Base-by-base conservation (phyloP, 2,113 vertebrate genomes). In the Tor tambroides region DNA sequence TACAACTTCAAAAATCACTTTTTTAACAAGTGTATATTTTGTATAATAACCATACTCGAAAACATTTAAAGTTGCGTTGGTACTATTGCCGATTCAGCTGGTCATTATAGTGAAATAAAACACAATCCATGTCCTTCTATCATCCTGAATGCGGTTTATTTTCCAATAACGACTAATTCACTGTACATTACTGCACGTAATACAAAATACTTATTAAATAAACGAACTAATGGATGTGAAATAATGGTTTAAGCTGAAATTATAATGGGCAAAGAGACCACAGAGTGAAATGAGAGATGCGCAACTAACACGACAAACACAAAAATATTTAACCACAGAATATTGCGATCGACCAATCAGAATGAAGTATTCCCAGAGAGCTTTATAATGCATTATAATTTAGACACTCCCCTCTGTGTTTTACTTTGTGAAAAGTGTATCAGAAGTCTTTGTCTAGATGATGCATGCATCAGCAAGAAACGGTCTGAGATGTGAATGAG, bases 401-500 rank as follows among this genome's bases (percentile, higher is more conserved):
- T 9, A 41, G 30, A 56, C 65, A 23, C 67, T 26, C 67, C 46
- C 21, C 56, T 54, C 49, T 84, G 46, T 63, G 38, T 74, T 84
- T 10, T 19, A 38, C 21, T 26, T 8, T 28, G 3, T 49, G 63
- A 83, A 51, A 51, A n/a, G 28, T 74, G 32, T 38, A 59, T 41
- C 26, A 71, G 10, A 17, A 51, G 65, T 8, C 61, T 69, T 83
- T 51, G 63, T 83, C 81, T 71, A 1, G 43, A 12, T 69, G 43
- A 71, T 49, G 9, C 65, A 38, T 74, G 30, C 8, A 41, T 72
- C 32, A 12, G 30, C 14, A 15, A 8, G 5, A 83, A 54, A 71
- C 59, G 41, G 65, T 59, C 46, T 75, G 67, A 84, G 49, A 74
- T 32, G 2, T 19, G 49, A 56, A n/a, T 74, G 69, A 84, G 71